Evolutionary conservation across 37 sponge, comb jelly and placozoan genomes (phyloP).

Genomic region (Axinella damicornis): DNA sequence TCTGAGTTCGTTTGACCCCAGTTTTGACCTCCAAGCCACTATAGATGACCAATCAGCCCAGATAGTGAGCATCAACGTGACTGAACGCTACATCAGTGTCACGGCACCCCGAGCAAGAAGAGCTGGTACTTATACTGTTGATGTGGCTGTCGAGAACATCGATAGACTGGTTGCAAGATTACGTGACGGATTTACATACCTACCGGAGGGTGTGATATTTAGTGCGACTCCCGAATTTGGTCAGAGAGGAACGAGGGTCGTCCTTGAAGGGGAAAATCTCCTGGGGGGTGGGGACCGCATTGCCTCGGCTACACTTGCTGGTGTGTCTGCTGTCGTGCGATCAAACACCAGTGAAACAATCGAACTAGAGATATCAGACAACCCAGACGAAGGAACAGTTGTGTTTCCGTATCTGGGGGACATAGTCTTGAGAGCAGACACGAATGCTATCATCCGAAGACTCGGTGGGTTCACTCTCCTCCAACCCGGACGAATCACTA

Average conservation of each 20-base stretch:
- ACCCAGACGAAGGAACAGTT: background rate
- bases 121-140: slow-evolving; percentile 47
- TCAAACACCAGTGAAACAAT: background rate
- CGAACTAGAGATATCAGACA: background rate
- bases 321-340: slow-evolving; percentile 42
- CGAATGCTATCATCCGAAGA: slow-evolving; percentile 52
- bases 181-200: slow-evolving; percentile 68
- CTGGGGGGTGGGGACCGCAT: slow-evolving; percentile 64
- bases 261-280: slow-evolving; percentile 54
- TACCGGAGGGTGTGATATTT: slow-evolving; percentile 59
- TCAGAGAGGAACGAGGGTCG: slow-evolving; percentile 69
- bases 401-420: slow-evolving; percentile 1
- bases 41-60: slow-evolving; percentile 44
- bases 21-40: background rate
- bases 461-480: slow-evolving; percentile 35
- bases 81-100: slow-evolving; percentile 22
- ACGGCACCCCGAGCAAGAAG: slow-evolving; percentile 48
- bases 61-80: slow-evolving; percentile 8
- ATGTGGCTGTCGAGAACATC: slow-evolving; percentile 48
- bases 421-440: slow-evolving; percentile 33
- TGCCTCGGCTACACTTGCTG: slow-evolving; percentile 39
- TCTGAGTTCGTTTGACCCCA: slow-evolving; percentile 19
- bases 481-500: slow-evolving; percentile 48
- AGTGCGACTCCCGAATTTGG: slow-evolving; percentile 52
- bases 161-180: slow-evolving; percentile 46